Evolutionary conservation across 1,140 invertebrate genomes (phyloP).

Genomic region (Charaxes varanes): DNA sequence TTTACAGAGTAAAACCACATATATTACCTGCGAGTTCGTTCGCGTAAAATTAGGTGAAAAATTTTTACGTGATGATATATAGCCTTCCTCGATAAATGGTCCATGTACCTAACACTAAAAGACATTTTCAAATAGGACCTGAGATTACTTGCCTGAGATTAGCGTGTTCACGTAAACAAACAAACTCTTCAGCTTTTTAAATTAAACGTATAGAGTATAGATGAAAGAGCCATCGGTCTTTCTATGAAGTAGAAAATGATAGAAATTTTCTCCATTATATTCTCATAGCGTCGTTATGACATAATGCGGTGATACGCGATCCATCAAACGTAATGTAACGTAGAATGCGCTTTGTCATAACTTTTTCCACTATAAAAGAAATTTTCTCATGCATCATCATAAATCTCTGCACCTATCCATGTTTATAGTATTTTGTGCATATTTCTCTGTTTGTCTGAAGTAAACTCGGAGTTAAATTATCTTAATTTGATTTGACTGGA

Average conservation of each 20-base stretch:
- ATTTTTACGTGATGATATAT: too few species aligned
- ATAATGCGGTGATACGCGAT: constrained; percentile 4
- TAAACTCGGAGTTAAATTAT: neutral
- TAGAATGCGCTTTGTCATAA: neutral
- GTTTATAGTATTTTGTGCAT: neutral
- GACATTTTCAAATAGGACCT: too few species aligned
- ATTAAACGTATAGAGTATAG: neutral
- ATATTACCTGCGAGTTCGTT: too few species aligned
- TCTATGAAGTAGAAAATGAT: neutral
- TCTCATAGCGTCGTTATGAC: constrained; percentile 2
- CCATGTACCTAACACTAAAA: too few species aligned
- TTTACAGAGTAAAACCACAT: too few species aligned
- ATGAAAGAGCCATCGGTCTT: neutral
- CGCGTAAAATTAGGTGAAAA: too few species aligned
- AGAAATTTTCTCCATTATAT: neutral
- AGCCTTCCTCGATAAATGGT: too few species aligned
- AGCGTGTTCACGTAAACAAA: too few species aligned
- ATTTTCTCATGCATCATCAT: neutral
- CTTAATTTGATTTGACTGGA: too few species aligned
- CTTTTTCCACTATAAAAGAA: neutral
- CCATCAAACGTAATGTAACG: constrained; percentile 4
- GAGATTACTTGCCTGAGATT: too few species aligned
- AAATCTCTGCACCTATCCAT: neutral
- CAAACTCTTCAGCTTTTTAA: too few species aligned
- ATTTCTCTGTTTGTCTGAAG: neutral